Evolutionary conservation across 2,113 vertebrate genomes (phyloP).

Genomic region (Saguinus midas): DNA sequence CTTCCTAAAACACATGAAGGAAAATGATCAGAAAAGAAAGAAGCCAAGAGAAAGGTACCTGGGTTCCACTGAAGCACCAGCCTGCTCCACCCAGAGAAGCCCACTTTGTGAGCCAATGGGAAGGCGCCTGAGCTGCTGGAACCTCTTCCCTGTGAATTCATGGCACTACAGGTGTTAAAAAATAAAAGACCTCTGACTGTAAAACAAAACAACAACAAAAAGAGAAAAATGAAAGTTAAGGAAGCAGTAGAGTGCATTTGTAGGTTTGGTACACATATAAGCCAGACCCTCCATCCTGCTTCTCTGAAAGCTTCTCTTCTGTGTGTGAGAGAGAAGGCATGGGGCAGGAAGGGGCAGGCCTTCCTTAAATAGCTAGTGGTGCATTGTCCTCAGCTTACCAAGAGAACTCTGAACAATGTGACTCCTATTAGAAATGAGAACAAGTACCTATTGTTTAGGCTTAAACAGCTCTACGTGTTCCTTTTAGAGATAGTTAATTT

Average conservation of each 20-base stretch:
- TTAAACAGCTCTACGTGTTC: constrained; percentile 63
- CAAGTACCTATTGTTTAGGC: constrained; percentile 73
- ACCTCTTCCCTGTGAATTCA: too few relatives aligned
- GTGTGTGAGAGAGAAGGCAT: neutral
- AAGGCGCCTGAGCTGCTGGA: too few relatives aligned
- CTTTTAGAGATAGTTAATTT: constrained; percentile 78
- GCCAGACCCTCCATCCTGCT: neutral
- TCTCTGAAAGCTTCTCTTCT: neutral
- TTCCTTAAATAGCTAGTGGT: neutral
- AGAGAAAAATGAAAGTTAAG: too few relatives aligned
- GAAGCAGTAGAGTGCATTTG: rapidly evolving
- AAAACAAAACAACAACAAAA: too few relatives aligned
- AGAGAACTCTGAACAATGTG: neutral
- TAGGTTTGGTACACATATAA: neutral
- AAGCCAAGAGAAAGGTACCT: too few relatives aligned
- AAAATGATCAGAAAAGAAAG: too few relatives aligned
- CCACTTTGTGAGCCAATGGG: too few relatives aligned
- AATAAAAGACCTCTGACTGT: too few relatives aligned
- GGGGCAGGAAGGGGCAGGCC: neutral
- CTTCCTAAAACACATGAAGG: too few relatives aligned
- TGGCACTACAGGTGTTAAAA: too few relatives aligned
- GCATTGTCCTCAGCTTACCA: constrained; percentile 8
- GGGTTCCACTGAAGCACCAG: too few relatives aligned
- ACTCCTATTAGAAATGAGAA: constrained; percentile 57
- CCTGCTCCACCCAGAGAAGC: too few relatives aligned